Evolutionary conservation across 1,140 invertebrate genomes (phyloP).

Genomic region (Pogonognathellus flavescens): DNA sequence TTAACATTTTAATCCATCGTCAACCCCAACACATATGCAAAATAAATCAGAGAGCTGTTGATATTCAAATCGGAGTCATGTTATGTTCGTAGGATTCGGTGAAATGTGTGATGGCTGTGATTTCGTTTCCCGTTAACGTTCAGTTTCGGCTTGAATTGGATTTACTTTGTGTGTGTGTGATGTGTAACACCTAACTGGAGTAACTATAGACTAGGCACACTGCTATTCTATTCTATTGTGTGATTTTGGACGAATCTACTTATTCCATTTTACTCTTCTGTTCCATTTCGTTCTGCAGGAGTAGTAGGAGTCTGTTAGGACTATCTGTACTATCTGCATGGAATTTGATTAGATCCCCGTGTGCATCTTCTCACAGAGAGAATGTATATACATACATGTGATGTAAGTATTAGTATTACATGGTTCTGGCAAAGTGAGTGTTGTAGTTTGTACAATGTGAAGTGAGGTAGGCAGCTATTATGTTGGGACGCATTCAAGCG

Average conservation of each 20-base stretch:
- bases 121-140: neutral
- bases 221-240: no score
- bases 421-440: neutral
- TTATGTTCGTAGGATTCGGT: neutral
- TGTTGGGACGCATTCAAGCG: constrained; percentile 5
- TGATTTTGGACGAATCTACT: no score
- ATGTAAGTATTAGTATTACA: neutral
- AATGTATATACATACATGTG: neutral
- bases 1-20: constrained; percentile 63
- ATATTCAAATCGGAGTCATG: constrained; percentile 59
- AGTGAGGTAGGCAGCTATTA: constrained; percentile 5
- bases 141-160: no score
- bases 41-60: constrained; percentile 57
- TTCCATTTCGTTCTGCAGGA: no score
- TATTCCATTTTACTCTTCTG: no score
- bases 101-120: no score
- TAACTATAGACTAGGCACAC: no score
- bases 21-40: constrained; percentile 59
- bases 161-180: no score
- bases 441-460: constrained; percentile 2
- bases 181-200: no score
- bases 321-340: neutral
- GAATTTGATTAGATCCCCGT: constrained; percentile 22
- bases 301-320: no score
- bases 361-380: neutral